phyloP scores from a whole-genome alignment of 2,797 vertebrate species.

The Urocyon cinereoargenteus region DNA sequence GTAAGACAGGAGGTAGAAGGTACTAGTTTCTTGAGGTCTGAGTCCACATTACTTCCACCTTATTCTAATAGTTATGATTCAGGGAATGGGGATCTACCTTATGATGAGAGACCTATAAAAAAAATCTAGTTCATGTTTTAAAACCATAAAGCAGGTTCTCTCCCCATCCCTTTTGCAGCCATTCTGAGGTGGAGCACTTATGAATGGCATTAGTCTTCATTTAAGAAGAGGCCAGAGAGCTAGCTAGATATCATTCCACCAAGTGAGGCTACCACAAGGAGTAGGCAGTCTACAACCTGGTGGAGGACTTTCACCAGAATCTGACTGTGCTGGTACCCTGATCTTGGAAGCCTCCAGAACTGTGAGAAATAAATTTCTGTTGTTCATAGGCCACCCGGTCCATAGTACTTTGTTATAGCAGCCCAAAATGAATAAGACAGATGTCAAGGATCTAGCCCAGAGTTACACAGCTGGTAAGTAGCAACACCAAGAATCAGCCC shows the following conservation, averaged over 20 bases:
- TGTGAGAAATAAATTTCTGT: neutral
- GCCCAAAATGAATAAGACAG: neutral
- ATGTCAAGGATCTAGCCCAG: neutral
- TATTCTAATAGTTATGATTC: neutral
- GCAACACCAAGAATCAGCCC: neutral
- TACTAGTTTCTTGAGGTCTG: neutral
- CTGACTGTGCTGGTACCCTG: neutral
- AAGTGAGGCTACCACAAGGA: neutral
- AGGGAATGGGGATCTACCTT: neutral
- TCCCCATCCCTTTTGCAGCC: neutral
- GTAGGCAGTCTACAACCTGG: neutral
- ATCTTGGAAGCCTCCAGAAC: neutral
- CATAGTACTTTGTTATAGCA: neutral
- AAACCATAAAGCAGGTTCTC: neutral
- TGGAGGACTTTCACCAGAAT: neutral
- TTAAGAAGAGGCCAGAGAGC: neutral
- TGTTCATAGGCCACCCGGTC: neutral
- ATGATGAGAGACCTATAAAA: neutral
- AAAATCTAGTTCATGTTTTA: neutral
- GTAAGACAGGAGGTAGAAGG: neutral
- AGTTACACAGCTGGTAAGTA: neutral
- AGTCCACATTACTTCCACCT: neutral
- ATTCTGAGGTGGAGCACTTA: neutral
- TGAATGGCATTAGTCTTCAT: neutral
- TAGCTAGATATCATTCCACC: neutral